These are phyloP conservation scores for Oryctes rhinoceros DNA, from an alignment of 1,140 invertebrate genomes.

Conservation along the genomic window DNA sequence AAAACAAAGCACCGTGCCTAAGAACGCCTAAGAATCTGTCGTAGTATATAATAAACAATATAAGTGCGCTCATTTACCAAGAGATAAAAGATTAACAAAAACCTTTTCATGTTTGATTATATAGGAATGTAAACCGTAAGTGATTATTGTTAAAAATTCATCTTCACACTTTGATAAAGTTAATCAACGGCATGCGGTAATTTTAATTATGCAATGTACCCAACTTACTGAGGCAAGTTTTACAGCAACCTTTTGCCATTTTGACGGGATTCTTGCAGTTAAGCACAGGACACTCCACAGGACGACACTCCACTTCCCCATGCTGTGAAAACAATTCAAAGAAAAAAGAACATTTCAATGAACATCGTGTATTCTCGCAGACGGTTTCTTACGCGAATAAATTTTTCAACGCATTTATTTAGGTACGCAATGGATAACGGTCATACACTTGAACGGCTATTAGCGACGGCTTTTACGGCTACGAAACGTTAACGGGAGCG, in stretches of 20 bases:
- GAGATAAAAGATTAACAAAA: too few species aligned
- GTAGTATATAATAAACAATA: too few species aligned
- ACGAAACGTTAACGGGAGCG: background rate
- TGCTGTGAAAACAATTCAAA: constrained; percentile 68
- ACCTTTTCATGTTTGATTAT: too few species aligned
- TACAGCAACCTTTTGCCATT: constrained; percentile 83
- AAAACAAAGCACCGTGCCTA: too few species aligned
- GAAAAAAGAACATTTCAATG: constrained; percentile 33
- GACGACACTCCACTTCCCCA: constrained; percentile 82
- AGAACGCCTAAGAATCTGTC: too few species aligned
- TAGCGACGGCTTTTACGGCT: background rate
- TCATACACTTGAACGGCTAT: background rate
- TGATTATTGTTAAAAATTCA: too few species aligned
- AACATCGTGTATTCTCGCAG: background rate
- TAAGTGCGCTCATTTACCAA: too few species aligned
- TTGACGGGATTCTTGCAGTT: constrained; percentile 82
- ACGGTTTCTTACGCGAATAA: constrained; percentile 16
- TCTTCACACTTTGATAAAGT: too few species aligned
- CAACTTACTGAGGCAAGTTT: constrained; percentile 83
- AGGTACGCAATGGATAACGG: background rate
- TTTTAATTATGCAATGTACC: background rate
- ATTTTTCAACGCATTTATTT: background rate
- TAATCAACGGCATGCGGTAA: background rate
- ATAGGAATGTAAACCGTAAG: background rate
- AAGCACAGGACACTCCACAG: constrained; percentile 76